Evolutionary conservation across 2,888 invertebrate genomes (phyloP).

Genomic region (Acanthoscelides obtectus): DNA sequence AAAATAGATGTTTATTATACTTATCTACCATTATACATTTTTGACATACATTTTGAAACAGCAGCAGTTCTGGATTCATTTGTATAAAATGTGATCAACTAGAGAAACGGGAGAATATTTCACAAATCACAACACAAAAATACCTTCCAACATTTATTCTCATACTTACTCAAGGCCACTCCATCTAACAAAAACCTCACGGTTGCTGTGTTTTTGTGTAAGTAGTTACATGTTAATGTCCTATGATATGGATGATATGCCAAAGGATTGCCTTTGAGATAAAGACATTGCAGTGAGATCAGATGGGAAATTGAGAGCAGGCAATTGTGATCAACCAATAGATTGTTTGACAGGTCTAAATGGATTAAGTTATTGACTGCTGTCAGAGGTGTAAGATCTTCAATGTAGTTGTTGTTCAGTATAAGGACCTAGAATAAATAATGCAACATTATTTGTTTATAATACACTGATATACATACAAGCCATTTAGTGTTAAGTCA

Average conservation of each 20-base stretch:
- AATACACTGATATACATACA: neutral
- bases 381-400: slow-evolving; percentile 54
- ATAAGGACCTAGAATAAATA: slow-evolving; percentile 51
- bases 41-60: too few species aligned
- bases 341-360: slow-evolving; percentile 61
- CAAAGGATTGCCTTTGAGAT: slow-evolving; percentile 59
- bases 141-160: too few species aligned
- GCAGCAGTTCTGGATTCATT: too few species aligned
- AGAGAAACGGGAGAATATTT: too few species aligned
- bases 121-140: too few species aligned
- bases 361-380: slow-evolving; percentile 53
- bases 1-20: too few species aligned
- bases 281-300: slow-evolving; percentile 52
- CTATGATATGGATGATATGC: slow-evolving; percentile 59
- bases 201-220: slow-evolving; percentile 53
- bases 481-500: neutral
- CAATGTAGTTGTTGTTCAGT: slow-evolving; percentile 61
- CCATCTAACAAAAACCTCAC: slow-evolving; percentile 55
- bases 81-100: too few species aligned
- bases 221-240: slow-evolving; percentile 50
- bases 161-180: slow-evolving; percentile 48
- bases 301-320: slow-evolving; percentile 55
- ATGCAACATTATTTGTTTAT: neutral
- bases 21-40: too few species aligned
- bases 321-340: slow-evolving; percentile 55